phyloP scores from a whole-genome alignment of 2,888 invertebrate genomes.

The Pediacus dermestoides region DNA sequence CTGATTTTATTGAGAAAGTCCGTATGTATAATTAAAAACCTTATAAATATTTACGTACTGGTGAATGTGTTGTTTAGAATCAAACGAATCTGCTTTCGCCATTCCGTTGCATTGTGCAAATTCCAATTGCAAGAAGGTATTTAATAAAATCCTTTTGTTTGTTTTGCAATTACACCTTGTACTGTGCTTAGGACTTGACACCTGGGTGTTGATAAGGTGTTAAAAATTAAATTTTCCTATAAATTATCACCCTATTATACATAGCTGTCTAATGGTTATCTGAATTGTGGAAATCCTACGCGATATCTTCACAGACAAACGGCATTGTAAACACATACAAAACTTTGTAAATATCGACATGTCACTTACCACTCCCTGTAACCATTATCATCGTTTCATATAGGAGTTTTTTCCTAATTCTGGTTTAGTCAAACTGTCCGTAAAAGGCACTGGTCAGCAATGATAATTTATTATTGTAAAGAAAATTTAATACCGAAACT shows the following conservation, averaged over 20 bases:
- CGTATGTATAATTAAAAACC: no score
- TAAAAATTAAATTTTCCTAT: conserved; percentile 3
- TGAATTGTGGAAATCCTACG: conserved; percentile 1
- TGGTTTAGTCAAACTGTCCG: conserved; percentile 9
- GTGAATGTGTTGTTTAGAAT: no score
- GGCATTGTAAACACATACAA: conserved; percentile 5
- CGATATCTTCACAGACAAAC: conserved; percentile 3
- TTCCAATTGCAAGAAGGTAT: no score
- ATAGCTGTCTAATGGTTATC: neutral
- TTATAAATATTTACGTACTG: no score
- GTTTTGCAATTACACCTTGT: no score
- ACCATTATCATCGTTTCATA: conserved; percentile 5
- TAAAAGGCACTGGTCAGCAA: conserved; percentile 6
- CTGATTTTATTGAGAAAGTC: no score
- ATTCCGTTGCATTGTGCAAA: no score
- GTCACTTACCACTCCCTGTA: conserved; percentile 4
- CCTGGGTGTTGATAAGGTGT: conserved; percentile 10
- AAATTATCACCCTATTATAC: conserved; percentile 2
- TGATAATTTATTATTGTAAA: conserved; percentile 3
- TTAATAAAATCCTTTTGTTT: no score
- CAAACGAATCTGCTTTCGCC: no score
- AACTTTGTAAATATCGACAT: conserved; percentile 7
- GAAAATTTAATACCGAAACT: conserved; percentile 4
- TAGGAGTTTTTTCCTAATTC: neutral
- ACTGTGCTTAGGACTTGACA: no score